Conservation (phyloP, 2,797 vertebrate genomes). For the Brachyrhaphis roseni region DNA sequence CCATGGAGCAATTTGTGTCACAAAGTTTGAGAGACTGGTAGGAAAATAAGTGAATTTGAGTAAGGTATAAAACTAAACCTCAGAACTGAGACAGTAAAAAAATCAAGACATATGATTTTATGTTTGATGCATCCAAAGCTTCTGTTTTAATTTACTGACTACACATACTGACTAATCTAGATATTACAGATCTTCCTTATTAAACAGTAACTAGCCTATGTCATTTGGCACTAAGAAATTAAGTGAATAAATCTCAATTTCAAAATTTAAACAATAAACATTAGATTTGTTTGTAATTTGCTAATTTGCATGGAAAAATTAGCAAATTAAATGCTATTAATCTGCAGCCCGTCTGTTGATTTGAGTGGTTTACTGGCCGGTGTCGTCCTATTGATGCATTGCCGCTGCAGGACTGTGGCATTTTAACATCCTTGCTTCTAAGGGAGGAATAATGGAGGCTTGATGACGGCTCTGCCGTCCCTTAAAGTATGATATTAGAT, state of each 20-base stretch:
- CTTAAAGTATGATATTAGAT: slow-evolving; percentile 58
- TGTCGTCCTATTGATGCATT: not conserved
- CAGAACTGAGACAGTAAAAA: not conserved
- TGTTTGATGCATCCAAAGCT: not conserved
- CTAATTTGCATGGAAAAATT: not conserved
- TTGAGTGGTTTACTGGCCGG: slow-evolving; percentile 1
- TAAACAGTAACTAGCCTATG: not conserved
- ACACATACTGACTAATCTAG: not conserved
- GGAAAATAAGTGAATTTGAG: not conserved
- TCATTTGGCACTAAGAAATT: not conserved
- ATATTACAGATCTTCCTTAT: not conserved
- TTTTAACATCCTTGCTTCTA: slow-evolving; percentile 1
- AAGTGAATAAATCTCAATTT: not conserved
- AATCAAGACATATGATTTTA: not conserved
- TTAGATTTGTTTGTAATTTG: not conserved
- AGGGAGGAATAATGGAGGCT: slow-evolving; percentile 30
- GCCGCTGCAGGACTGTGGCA: not conserved
- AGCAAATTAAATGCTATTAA: not conserved
- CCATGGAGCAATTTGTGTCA: not conserved
- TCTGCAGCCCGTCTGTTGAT: not conserved
- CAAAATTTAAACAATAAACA: not conserved
- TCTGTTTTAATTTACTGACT: not conserved
- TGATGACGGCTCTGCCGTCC: slow-evolving; percentile 54
- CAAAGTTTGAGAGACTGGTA: not conserved
- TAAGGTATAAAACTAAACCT: not conserved